Percentiles rank a stretch among this genome's conserved stretches.
Conservation (phyloP, 64 coral and sea anemone species). For the Stichodactyla mertensii region DNA sequence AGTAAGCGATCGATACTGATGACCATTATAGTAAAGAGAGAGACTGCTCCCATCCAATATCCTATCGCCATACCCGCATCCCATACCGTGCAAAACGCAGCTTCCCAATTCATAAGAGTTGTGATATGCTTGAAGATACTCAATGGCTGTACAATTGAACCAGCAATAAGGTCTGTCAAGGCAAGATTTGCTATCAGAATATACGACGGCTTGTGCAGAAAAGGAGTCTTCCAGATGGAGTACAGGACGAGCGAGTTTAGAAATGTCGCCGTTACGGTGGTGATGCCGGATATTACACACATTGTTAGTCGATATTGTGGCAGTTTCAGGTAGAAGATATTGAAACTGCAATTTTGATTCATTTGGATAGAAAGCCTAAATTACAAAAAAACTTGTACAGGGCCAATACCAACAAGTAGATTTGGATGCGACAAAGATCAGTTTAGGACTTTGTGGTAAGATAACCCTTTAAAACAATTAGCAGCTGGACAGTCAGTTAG, state of each 20-base stretch:
- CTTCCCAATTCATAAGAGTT: neutral
- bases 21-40: neutral
- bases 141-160: neutral
- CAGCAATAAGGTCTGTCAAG: neutral
- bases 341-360: neutral
- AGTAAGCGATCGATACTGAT: neutral
- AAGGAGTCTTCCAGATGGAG: neutral
- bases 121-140: neutral
- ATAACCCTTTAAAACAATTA: too few relatives aligned
- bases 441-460: too few relatives aligned
- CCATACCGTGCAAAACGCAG: neutral
- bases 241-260: neutral
- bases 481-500: too few relatives aligned
- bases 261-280: neutral
- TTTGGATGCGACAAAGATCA: too few relatives aligned
- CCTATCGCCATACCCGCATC: neutral
- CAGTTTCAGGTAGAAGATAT: neutral
- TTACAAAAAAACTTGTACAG: too few relatives aligned
- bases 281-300: neutral
- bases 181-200: neutral
- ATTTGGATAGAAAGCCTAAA: too few relatives aligned
- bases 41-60: neutral
- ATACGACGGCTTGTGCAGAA: neutral
- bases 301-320: neutral
- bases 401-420: too few relatives aligned